Percentiles rank a stretch among this genome's conserved stretches.
These are phyloP conservation scores for Acestrorhynchus altus DNA, from an alignment of 2,797 vertebrate genomes.

Conservation along the genomic window DNA sequence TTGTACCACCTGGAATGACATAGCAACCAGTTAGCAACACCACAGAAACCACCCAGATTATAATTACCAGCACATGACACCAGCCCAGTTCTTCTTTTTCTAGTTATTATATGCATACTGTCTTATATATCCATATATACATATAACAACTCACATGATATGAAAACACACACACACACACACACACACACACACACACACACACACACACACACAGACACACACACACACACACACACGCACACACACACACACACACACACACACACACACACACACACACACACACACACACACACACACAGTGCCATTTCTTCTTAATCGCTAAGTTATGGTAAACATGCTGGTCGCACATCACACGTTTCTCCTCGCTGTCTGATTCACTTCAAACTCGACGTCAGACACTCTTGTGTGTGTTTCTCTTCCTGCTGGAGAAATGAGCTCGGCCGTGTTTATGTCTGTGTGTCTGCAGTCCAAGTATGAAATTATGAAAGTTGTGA, in stretches of 20 bases:
- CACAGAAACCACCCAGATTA: no score
- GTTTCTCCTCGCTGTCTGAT: not conserved
- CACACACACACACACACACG: not conserved
- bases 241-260: conserved; percentile 5
- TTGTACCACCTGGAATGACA: no score
- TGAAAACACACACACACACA: no score
- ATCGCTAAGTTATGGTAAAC: not conserved
- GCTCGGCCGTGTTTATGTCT: not conserved
- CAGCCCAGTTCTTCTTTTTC: no score
- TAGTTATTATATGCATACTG: no score
- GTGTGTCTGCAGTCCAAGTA: conserved; percentile 28
- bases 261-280: conserved; percentile 33
- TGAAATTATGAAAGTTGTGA: conserved; percentile 43
- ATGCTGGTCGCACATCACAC: not conserved
- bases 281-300: conserved; percentile 5
- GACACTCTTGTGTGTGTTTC: not conserved
- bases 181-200: no score
- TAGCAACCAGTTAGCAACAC: no score
- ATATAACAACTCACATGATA: fast-evolving
- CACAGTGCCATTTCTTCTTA: not conserved
- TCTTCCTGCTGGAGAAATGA: no score
- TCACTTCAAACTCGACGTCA: not conserved
- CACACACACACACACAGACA: no score
- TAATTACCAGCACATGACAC: no score
- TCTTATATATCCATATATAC: no score